Conservation (phyloP, 2,113 vertebrate genomes). For the Saccopteryx leptura region DNA sequence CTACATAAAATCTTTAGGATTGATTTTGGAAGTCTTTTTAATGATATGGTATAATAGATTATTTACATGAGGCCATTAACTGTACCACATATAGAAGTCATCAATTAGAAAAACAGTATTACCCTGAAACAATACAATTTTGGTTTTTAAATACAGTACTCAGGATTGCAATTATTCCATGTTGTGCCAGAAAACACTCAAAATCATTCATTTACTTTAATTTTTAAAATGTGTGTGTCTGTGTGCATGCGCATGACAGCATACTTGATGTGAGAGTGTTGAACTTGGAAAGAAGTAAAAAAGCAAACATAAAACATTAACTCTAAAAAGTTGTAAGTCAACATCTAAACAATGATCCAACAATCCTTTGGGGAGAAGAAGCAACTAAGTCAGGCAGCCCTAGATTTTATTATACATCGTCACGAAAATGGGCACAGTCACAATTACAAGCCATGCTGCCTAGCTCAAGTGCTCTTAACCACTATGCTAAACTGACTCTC, state of each 20-base stretch:
- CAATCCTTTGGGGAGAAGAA: conserved; percentile 18
- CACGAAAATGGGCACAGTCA: not conserved
- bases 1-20: not conserved
- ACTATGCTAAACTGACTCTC: not conserved
- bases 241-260: not conserved
- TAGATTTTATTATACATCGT: not conserved
- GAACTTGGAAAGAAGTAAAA: conserved; percentile 6
- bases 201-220: conserved; percentile 53
- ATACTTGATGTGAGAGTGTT: not conserved
- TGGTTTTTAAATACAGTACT: conserved; percentile 43
- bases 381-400: not conserved
- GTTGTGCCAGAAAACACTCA: not conserved
- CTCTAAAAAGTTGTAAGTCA: conserved; percentile 31
- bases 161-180: not conserved
- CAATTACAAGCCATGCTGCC: not conserved
- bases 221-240: not conserved
- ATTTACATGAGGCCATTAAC: not conserved
- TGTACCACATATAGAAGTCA: not conserved
- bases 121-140: conserved; percentile 34
- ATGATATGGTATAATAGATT: not conserved
- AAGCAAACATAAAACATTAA: conserved; percentile 33
- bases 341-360: conserved; percentile 45
- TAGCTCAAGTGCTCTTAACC: not conserved
- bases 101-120: not conserved
- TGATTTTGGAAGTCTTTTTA: not conserved